phyloP scores from a whole-genome alignment of 2,888 invertebrate genomes.

The Drosophila austrosaltans region DNA sequence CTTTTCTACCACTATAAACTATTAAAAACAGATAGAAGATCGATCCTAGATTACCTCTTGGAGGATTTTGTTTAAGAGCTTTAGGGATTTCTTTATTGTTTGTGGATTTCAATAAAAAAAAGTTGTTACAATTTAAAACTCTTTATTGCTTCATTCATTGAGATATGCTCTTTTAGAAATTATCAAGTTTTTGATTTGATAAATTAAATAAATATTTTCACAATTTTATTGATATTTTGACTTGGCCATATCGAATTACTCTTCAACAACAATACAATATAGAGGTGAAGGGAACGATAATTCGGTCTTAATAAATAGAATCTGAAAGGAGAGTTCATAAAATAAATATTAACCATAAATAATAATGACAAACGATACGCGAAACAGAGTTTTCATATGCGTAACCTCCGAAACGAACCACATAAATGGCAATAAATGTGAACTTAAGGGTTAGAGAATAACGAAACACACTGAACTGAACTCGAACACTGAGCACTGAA shows the following conservation, averaged over 20 bases:
- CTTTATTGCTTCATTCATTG: too few relatives aligned
- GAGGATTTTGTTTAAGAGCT: too few relatives aligned
- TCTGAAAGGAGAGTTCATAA: constrained; percentile 58
- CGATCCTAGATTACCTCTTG: too few relatives aligned
- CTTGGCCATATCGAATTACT: not conserved
- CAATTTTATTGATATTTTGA: not conserved
- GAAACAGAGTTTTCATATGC: constrained; percentile 55
- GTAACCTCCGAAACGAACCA: constrained; percentile 76
- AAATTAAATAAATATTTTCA: not conserved
- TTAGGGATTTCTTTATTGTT: too few relatives aligned
- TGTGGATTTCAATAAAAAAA: too few relatives aligned
- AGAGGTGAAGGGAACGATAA: not conserved
- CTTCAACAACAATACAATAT: not conserved
- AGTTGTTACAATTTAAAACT: too few relatives aligned
- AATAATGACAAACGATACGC: constrained; percentile 48
- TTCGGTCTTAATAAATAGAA: not conserved
- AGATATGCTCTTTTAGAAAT: too few relatives aligned
- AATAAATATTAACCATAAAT: constrained; percentile 69
- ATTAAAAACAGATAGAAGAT: too few relatives aligned
- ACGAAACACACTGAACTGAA: not conserved
- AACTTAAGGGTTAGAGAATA: constrained; percentile 74
- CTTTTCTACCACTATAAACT: too few relatives aligned
- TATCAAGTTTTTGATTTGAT: not conserved
- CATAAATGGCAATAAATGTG: constrained; percentile 78
- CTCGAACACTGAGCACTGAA: not conserved